These are phyloP conservation scores for Priocnemis perturbator DNA, from an alignment of 2,888 invertebrate species.

Conservation along the genomic window DNA sequence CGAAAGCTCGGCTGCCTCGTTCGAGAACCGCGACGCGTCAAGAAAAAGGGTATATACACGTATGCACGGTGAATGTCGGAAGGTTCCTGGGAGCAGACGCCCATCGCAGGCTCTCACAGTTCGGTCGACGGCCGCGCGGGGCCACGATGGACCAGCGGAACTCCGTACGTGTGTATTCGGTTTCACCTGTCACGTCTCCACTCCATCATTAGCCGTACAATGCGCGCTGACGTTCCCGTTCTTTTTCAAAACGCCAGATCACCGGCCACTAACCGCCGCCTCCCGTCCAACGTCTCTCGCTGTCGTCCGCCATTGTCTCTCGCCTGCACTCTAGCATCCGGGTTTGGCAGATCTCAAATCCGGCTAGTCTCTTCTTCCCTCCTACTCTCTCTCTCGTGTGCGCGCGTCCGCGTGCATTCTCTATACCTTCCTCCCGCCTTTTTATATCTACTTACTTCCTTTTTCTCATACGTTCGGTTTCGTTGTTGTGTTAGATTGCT, in stretches of 20 bases:
- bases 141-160: constrained; percentile 15
- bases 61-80: constrained; percentile 40
- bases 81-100: constrained; percentile 60
- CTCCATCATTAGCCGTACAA: constrained; percentile 73
- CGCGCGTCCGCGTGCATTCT: neutral
- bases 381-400: neutral
- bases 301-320: constrained; percentile 50
- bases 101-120: constrained; percentile 52
- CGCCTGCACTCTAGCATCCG: constrained; percentile 40
- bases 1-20: neutral
- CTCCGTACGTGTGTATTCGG: constrained; percentile 64
- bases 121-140: constrained; percentile 30
- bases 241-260: constrained; percentile 64
- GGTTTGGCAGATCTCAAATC: constrained; percentile 41
- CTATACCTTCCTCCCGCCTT: constrained; percentile 17
- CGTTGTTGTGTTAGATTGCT: no score
- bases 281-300: constrained; percentile 37
- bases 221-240: constrained; percentile 62
- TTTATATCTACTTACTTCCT: constrained; percentile 5
- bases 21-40: constrained; percentile 18
- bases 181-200: constrained; percentile 74
- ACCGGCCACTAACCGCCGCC: constrained; percentile 52
- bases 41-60: constrained; percentile 19
- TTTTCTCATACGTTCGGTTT: neutral
- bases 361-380: constrained; percentile 9